Evolutionary conservation across 2,113 vertebrate species (phyloP).

Genomic region (Rhinichthys klamathensis): DNA sequence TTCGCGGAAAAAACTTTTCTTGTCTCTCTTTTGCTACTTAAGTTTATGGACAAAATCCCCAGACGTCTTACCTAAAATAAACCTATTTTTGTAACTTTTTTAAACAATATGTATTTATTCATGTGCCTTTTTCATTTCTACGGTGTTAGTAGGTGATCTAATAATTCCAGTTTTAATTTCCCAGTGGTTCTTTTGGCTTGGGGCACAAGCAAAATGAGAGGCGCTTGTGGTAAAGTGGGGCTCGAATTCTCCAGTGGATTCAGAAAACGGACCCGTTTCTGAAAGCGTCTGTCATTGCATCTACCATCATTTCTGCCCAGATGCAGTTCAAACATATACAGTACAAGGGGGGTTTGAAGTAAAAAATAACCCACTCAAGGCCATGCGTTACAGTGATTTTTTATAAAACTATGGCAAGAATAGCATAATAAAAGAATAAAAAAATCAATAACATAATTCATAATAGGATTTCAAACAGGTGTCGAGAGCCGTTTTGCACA

Average conservation of each 20-base stretch:
- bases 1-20: neutral
- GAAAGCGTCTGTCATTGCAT: conserved; percentile 63
- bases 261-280: conserved; percentile 65
- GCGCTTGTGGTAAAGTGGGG: conserved; percentile 73
- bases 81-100: conserved; percentile 61
- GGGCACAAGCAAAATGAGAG: conserved; percentile 68
- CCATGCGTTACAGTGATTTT: neutral
- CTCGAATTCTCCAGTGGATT: conserved; percentile 71
- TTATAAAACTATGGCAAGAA: neutral
- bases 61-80: conserved; percentile 30
- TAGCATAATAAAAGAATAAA: neutral
- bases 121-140: conserved; percentile 54
- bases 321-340: neutral
- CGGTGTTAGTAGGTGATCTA: conserved; percentile 60
- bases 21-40: neutral
- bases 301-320: conserved; percentile 58
- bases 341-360: neutral
- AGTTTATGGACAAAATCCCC: neutral
- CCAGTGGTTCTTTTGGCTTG: conserved; percentile 75
- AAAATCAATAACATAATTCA: neutral
- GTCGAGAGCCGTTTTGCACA: neutral
- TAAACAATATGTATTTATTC: conserved; percentile 67
- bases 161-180: conserved; percentile 77
- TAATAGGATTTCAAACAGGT: conserved; percentile 31
- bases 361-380: neutral